phyloP scores from a whole-genome alignment of 92 coral and sea anemone species.

The Palythoa caribaeorum region DNA sequence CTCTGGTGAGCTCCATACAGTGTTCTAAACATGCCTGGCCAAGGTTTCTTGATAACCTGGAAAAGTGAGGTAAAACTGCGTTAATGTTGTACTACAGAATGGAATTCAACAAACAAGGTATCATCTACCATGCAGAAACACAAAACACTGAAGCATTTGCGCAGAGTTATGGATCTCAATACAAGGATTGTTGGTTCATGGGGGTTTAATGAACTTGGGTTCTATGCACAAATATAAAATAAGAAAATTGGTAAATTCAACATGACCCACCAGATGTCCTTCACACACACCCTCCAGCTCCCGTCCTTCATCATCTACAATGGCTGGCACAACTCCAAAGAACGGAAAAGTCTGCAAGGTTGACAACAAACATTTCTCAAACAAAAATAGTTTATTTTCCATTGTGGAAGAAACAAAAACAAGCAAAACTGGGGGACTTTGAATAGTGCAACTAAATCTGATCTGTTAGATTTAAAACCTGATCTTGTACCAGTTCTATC shows the following conservation, averaged over 20 bases:
- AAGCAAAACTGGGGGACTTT: background rate
- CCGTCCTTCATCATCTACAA: slow-evolving; percentile 92
- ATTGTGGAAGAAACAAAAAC: background rate
- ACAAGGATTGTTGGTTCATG: too few species aligned
- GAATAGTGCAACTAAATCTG: too few species aligned
- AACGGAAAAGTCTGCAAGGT: slow-evolving; percentile 87
- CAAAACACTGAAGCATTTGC: too few species aligned
- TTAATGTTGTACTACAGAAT: background rate
- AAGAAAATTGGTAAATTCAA: background rate
- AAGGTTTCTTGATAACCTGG: slow-evolving; percentile 94
- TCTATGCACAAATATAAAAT: too few species aligned
- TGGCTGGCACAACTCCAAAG: slow-evolving; percentile 98
- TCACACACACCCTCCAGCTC: slow-evolving; percentile 96
- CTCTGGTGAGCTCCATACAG: slow-evolving; percentile 92
- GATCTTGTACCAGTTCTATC: too few species aligned
- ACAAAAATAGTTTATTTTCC: background rate
- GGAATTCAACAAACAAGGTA: background rate
- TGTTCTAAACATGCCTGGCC: slow-evolving; percentile 99
- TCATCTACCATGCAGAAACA: too few species aligned
- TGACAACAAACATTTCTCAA: background rate
- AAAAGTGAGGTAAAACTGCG: background rate
- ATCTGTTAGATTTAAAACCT: too few species aligned
- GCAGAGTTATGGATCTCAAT: too few species aligned
- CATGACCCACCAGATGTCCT: slow-evolving; percentile 84
- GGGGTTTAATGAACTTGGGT: too few species aligned